phyloP scores from a whole-genome alignment of 1,140 invertebrate genomes.

The Arion vulgaris region DNA sequence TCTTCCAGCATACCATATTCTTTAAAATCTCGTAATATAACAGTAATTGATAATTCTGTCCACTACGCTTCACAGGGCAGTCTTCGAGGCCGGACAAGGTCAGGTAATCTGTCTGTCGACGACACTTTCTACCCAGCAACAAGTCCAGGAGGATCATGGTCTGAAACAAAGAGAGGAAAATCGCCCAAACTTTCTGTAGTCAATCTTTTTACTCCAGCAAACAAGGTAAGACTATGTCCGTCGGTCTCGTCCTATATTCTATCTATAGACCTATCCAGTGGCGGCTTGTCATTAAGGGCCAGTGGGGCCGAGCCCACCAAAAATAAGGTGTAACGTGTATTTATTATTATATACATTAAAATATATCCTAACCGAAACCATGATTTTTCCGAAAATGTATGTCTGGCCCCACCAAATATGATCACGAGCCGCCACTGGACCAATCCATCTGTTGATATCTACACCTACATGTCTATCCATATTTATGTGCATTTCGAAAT shows the following conservation, averaged over 20 bases:
- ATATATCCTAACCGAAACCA: no score
- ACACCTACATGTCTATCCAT: constrained; percentile 8
- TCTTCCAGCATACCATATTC: no score
- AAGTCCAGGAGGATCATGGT: constrained; percentile 55
- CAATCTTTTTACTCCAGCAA: constrained; percentile 56
- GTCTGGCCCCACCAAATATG: no score
- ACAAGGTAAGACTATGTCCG: constrained; percentile 51
- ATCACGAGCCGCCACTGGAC: no score
- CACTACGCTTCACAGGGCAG: no score
- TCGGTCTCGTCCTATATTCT: not conserved
- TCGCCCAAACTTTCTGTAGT: constrained; percentile 50
- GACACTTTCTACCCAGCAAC: constrained; percentile 55
- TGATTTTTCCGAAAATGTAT: no score
- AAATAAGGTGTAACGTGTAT: no score
- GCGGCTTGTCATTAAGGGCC: no score
- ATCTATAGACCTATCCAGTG: constrained; percentile 4
- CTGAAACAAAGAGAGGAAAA: constrained; percentile 54
- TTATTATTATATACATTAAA: no score
- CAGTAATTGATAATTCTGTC: no score
- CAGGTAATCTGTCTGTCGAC: constrained; percentile 59
- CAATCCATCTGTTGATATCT: not conserved
- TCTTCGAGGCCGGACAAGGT: constrained; percentile 50
- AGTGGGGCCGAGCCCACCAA: no score
- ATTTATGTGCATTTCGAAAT: not conserved
- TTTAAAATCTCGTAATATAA: no score